Conservation (phyloP, 2,797 vertebrate genomes). For the Dromococcyx pavoninus region DNA sequence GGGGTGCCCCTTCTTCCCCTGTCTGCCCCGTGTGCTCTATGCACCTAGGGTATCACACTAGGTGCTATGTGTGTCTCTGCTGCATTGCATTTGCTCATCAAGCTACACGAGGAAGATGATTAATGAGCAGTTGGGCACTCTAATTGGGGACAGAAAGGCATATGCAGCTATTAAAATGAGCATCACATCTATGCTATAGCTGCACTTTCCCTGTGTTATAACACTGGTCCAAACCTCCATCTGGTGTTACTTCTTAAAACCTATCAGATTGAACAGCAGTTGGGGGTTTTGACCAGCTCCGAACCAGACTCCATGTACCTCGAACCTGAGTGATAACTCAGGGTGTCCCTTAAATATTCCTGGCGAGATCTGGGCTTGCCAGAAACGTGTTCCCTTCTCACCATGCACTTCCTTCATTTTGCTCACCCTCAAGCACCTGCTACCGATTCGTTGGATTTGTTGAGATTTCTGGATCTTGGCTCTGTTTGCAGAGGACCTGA, state of each 20-base stretch:
- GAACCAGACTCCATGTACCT: neutral
- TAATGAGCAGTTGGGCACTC: neutral
- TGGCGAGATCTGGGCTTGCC: neutral
- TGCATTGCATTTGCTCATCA: neutral
- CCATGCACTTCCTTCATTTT: accelerated
- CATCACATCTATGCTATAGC: accelerated
- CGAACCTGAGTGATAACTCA: neutral
- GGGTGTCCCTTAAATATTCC: neutral
- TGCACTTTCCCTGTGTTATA: neutral
- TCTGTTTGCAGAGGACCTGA: neutral
- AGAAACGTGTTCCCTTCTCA: neutral
- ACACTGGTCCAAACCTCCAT: neutral
- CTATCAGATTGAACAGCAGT: neutral
- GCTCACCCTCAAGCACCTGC: neutral
- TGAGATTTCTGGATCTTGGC: neutral
- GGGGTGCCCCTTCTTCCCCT: neutral
- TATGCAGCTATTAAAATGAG: neutral
- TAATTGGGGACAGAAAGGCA: neutral
- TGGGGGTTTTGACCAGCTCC: neutral
- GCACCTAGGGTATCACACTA: too few species aligned
- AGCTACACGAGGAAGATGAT: accelerated
- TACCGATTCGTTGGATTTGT: neutral
- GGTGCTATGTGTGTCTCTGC: too few species aligned
- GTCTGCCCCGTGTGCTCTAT: neutral
- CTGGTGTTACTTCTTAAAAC: neutral